Evolutionary conservation across 2,113 vertebrate genomes (phyloP).

Genomic region (Ranitomeya imitator): DNA sequence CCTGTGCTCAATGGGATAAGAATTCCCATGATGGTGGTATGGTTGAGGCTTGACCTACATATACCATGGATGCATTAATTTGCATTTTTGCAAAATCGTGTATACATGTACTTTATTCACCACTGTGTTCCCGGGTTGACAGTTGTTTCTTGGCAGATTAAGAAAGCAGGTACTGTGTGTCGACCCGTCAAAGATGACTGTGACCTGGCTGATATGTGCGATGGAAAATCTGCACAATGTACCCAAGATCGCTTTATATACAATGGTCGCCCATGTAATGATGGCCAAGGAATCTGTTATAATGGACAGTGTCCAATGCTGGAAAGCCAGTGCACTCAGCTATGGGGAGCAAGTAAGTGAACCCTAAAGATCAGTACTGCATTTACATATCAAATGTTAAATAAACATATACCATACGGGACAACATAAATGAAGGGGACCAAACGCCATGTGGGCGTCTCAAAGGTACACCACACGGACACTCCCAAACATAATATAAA

Average conservation of each 20-base stretch:
- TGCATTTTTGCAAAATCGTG: background rate
- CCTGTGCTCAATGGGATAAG: too few species aligned
- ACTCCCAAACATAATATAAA: too few species aligned
- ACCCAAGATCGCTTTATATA: constrained; percentile 78
- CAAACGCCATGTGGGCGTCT: too few species aligned
- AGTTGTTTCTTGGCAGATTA: constrained; percentile 69
- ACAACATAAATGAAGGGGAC: too few species aligned
- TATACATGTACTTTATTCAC: background rate
- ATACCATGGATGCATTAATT: too few species aligned
- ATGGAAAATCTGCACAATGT: constrained; percentile 73
- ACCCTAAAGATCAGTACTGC: background rate
- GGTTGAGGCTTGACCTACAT: too few species aligned
- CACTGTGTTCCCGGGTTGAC: background rate
- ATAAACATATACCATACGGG: too few species aligned
- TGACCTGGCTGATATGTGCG: constrained; percentile 87
- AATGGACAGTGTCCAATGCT: constrained; percentile 83
- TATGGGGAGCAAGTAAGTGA: constrained; percentile 71
- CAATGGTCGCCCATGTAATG: constrained; percentile 81
- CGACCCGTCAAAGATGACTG: constrained; percentile 78
- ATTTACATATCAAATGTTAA: background rate
- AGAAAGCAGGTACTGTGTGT: constrained; percentile 71
- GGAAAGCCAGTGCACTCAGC: constrained; percentile 75
- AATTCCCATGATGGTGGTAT: too few species aligned
- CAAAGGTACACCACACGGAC: too few species aligned
- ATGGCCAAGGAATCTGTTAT: constrained; percentile 78